phyloP scores from a whole-genome alignment of 1,140 invertebrate species.

The Drosophila tristis region DNA sequence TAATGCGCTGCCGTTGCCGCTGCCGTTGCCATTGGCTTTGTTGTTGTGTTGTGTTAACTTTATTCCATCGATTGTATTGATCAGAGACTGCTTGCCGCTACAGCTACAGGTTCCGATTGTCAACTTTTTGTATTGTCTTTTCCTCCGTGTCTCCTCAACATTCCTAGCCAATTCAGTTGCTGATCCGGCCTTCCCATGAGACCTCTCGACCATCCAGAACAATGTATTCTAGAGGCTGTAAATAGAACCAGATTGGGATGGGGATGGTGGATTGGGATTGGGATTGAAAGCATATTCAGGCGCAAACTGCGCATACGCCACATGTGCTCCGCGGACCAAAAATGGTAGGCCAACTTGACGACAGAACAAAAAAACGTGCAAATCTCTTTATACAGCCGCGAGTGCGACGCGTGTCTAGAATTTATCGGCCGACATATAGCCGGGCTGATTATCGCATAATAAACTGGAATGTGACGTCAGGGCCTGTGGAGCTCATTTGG shows the following conservation, averaged over 20 bases:
- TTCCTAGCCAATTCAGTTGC: conserved; percentile 24
- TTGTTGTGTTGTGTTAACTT: conserved; percentile 44
- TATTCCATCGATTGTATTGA: conserved; percentile 65
- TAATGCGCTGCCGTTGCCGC: conserved; percentile 56
- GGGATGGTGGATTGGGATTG: not conserved
- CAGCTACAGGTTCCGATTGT: not conserved
- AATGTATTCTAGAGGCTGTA: conserved; percentile 45
- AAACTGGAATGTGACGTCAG: conserved; percentile 67
- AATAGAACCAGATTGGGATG: conserved; percentile 18
- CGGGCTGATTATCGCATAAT: conserved; percentile 58
- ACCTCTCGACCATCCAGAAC: conserved; percentile 16
- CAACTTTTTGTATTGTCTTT: conserved; percentile 34
- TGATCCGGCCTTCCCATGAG: conserved; percentile 30
- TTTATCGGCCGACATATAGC: conserved; percentile 55
- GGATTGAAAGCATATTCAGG: conserved; percentile 24
- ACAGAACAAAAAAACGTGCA: conserved; percentile 54
- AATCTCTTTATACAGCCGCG: conserved; percentile 42
- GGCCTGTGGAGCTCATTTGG: not conserved
- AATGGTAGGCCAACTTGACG: conserved; percentile 37
- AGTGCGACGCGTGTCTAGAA: conserved; percentile 68
- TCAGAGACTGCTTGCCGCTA: conserved; percentile 50
- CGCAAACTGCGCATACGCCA: conserved; percentile 55
- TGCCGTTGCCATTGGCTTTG: conserved; percentile 30
- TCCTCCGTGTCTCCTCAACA: conserved; percentile 18
- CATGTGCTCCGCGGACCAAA: conserved; percentile 51